Evolutionary conservation across 2,888 invertebrate species (phyloP).

Genomic region (Pomacea canaliculata): DNA sequence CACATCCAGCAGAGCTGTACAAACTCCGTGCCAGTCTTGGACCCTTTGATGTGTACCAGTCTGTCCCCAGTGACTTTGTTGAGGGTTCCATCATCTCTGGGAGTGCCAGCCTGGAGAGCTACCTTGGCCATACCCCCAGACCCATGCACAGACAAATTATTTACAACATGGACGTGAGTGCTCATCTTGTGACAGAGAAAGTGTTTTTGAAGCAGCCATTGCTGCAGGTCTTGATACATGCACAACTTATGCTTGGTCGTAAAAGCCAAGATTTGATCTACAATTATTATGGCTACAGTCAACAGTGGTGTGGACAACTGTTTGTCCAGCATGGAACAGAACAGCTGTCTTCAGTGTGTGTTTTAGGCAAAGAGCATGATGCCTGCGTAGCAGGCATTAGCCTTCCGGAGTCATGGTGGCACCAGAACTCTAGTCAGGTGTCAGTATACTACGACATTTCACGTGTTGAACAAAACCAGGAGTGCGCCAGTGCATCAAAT

Average conservation of each 20-base stretch:
- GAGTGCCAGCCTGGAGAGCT: constrained; percentile 6
- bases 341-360: constrained; percentile 88
- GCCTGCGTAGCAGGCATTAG: constrained; percentile 91
- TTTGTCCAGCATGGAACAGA: constrained; percentile 69
- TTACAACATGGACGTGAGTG: constrained; percentile 84
- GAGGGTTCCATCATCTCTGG: constrained; percentile 13
- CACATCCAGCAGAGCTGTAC: constrained; percentile 90
- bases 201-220: constrained; percentile 91
- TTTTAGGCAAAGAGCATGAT: constrained; percentile 87
- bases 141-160: constrained; percentile 48
- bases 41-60: constrained; percentile 94
- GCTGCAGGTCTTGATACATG: constrained; percentile 92
- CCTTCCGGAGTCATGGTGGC: constrained; percentile 92
- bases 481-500: constrained; percentile 62
- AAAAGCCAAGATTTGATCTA: constrained; percentile 33
- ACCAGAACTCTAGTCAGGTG: constrained; percentile 72
- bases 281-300: constrained; percentile 32
- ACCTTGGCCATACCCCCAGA: constrained; percentile 1
- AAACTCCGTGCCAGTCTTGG: constrained; percentile 93
- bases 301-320: constrained; percentile 62
- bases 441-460: constrained; percentile 90
- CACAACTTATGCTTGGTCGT: constrained; percentile 72
- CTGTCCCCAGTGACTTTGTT: constrained; percentile 80
- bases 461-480: constrained; percentile 56
- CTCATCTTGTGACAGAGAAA: constrained; percentile 89